phyloP scores from a whole-genome alignment of 2,888 invertebrate species.

The Trichopria drosophilae region DNA sequence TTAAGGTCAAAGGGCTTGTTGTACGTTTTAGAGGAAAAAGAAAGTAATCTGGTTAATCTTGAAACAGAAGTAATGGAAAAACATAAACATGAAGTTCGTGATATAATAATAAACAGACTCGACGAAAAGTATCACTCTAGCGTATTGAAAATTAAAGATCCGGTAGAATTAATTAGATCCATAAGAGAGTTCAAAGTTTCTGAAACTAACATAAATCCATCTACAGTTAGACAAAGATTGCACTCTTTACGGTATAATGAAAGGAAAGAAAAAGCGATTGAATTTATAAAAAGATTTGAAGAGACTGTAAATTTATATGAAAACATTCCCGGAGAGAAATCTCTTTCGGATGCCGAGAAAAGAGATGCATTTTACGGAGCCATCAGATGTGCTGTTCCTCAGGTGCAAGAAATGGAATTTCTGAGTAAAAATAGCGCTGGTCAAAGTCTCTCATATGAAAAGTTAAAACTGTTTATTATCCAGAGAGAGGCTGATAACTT shows the following conservation, averaged over 20 bases:
- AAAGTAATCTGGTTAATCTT: no score
- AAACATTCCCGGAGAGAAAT: slow-evolving; percentile 8
- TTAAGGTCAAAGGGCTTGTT: background rate
- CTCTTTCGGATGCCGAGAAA: slow-evolving; percentile 25
- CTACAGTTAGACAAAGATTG: slow-evolving; percentile 1
- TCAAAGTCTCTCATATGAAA: slow-evolving; percentile 15
- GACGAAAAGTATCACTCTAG: no score
- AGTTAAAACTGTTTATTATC: slow-evolving; percentile 15
- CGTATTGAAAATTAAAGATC: no score
- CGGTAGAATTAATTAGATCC: no score
- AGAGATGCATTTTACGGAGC: slow-evolving; percentile 27
- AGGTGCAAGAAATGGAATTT: slow-evolving; percentile 20
- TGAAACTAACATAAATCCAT: no score
- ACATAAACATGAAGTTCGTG: no score
- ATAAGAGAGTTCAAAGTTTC: no score
- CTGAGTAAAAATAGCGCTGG: slow-evolving; percentile 13
- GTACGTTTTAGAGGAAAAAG: background rate
- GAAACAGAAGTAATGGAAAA: no score
- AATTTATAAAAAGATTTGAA: slow-evolving; percentile 26
- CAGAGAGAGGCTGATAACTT: no score
- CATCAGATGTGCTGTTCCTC: slow-evolving; percentile 12
- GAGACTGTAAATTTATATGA: slow-evolving; percentile 23
- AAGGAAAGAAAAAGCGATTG: slow-evolving; percentile 14
- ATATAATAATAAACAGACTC: no score
- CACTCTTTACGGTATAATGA: slow-evolving; percentile 11